Evolutionary conservation across 1,140 invertebrate species (phyloP), one percentile per base, ranked within the genome.

Genomic region (Conus ventricosus): DNA sequence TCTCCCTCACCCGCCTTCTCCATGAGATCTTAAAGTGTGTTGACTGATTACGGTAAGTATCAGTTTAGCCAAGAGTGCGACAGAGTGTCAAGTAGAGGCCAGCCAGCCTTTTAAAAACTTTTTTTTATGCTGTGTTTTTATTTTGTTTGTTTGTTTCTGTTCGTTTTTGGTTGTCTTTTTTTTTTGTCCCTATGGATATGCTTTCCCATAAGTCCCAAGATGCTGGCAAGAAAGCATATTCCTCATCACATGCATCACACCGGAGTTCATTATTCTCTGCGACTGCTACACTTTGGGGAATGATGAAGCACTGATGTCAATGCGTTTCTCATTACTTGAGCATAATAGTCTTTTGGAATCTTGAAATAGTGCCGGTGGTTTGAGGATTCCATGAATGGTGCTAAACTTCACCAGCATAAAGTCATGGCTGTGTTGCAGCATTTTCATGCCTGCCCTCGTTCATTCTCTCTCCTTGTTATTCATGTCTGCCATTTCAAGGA

Each of bases 21-120:
- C 39, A 39, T 39, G 39, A 39, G 39, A 39, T 39, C 39, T 20
- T 71, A 71, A 71, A 71, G 67, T 17, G 6, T 71, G 20, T 71
- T 71, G 67, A 71, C 7, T 20, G 67, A 13, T 71, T 55, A n/a
- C 25, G 85, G 85, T 87, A 87, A 87, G 85, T 87, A 54, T 80
- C 27, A 57, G 15, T 87, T 87, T 60, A 87, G 85, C 85, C 85
- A 87, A 87, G 85, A 87, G 85, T 87, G 85, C 85, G 57, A 78
- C 71, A 78, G 75, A 78, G 85, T 87, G 54, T 75, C 27, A 85
- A 87, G 85, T 87, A 87, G 85, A 87, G 85, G 85, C 85, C 85
- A 71, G 85, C 85, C 85, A 87, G 85, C 85, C 75, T 54, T 53
- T 55, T 87, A 25, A 5, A n/a, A n/a, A 39, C 51, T 75, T 63